Evolutionary conservation across 1,140 invertebrate species (phyloP), one percentile per base, ranked within the genome.

Genomic region (Octopus bimaculoides): DNA sequence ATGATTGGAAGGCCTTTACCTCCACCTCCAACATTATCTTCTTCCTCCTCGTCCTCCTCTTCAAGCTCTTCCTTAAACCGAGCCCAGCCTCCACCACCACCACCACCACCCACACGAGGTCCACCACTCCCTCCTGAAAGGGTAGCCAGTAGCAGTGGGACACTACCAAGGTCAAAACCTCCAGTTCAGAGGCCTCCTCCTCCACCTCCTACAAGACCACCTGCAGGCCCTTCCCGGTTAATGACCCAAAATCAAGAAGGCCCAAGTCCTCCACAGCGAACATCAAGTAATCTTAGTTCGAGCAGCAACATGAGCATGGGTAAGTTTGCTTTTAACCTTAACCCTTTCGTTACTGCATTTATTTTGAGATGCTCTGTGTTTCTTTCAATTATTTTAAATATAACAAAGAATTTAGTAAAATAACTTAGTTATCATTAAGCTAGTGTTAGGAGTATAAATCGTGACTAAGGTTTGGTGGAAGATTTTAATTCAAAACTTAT

Each of bases 71-170:
- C 66, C 17, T 20, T 71, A 20, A 71, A 71, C 26, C 66, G 66
- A 12, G 26, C 17, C 66, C 14, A n/a, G 5, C 66, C 66, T 71
- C 66, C 66, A 14, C 26, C 26, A 20, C 66, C 66, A 9, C 5
- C 66, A n/a, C 66, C 66, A 14, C 26, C 26, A 20, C 66, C 66
- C 7, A 5, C 66, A n/a, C 17, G 26, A 6, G 26, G 26, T 6
- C 17, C 66, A 71, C 66, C 66, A 71, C 66, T n/a, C 17, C 66
- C 66, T 71, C 66, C 66, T 4, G 66, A 71, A 71, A 71, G 66
- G 66, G 26, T 20, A n/a, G 66, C 26, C 17, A n/a, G 17, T 71
- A 12, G 17, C 17, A 20, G 66, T n/a, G 66, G 66, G 17, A n/a
- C 66, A 14, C 26, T 71, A 71, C 66, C 66, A n/a, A 14, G 66